Base-by-base conservation (phyloP, 92 coral and sea anemone species). In the Ricordea florida region DNA sequence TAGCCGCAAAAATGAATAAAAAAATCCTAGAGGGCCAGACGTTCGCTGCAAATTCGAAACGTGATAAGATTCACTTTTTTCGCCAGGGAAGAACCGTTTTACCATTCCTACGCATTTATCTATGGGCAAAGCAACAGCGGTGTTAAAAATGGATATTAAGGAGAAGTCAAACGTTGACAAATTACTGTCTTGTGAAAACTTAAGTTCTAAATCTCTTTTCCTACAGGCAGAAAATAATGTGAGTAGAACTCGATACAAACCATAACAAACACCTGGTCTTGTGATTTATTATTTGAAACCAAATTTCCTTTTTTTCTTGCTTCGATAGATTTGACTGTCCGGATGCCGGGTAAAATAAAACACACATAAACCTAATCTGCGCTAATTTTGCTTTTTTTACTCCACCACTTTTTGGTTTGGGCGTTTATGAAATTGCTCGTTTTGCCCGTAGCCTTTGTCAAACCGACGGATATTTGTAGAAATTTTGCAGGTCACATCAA, bases 261-360 rank as follows among this genome's bases (percentile, higher is more conserved):
- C 77, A 55, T 28, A 55, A 10, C 31, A 26, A 52, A 31, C 77
- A 70, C 77, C 77, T 70, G 77, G 53, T 28, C 16, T 37, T 15
- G 26, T 55, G 77, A 70, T 38, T 70, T 53, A 70, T 70, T 70
- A 55, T 70, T 53, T 30, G 77, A 55, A 70, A 33, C 65, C 56
- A 70, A 36, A 70, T 70, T 70, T 70, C 65, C 52, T 55, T 35
- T 65, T n/a, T n/a, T 38, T 38, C 51, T 40, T 56, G 64, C 77
- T 52, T 37, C 77, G 40, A 63, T 70, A 70, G 77, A 70, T 70
- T 70, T 70, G 66, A 55, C 77, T 65, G 56, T 70, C 77, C 77
- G 77, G 77, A 70, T 70, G 65, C 56, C 66, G 64, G 77, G 47
- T 52, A 56, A 10, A 53, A 26, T 30, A 70, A 56, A 45, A 47